phyloP scores from a whole-genome alignment of 2,888 invertebrate species.

The Lochmaea capreae region DNA sequence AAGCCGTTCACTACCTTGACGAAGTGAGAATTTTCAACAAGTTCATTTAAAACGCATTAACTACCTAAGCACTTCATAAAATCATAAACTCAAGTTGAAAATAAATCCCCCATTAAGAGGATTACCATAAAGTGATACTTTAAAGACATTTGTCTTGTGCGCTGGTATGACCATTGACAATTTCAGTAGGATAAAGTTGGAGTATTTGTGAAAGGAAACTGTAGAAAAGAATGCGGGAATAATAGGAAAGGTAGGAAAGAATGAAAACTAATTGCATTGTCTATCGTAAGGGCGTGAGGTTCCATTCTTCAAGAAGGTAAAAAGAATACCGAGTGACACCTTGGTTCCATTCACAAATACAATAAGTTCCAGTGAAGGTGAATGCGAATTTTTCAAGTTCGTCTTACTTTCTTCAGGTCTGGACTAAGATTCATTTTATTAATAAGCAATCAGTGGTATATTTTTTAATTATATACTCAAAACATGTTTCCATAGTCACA shows the following conservation, averaged over 20 bases:
- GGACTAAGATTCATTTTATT: constrained; percentile 10
- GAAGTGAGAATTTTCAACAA: constrained; percentile 29
- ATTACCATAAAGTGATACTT: constrained; percentile 30
- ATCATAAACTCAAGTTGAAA: constrained; percentile 33
- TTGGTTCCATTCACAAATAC: constrained; percentile 59
- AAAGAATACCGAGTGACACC: constrained; percentile 60
- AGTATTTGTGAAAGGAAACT: constrained; percentile 18
- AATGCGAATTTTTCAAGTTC: constrained; percentile 50
- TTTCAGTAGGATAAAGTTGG: constrained; percentile 25
- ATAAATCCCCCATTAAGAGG: constrained; percentile 38
- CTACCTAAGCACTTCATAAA: constrained; percentile 30
- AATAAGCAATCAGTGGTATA: neutral
- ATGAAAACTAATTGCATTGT: constrained; percentile 65
- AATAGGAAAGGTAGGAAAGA: constrained; percentile 50
- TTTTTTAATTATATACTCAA: neutral
- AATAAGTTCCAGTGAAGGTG: constrained; percentile 56
- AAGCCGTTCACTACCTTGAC: constrained; percentile 25
- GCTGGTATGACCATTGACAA: constrained; percentile 26
- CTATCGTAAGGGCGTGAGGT: constrained; percentile 64
- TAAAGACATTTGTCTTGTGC: constrained; percentile 34
- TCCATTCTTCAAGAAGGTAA: constrained; percentile 49
- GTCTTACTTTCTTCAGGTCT: constrained; percentile 25
- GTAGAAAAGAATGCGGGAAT: constrained; percentile 31
- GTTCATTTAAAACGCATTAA: constrained; percentile 36
- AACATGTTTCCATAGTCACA: too few relatives aligned